Evolutionary conservation across 2,888 invertebrate species (phyloP), one percentile per base, ranked within the genome.

Genomic region (Steinernema hermaphroditum): DNA sequence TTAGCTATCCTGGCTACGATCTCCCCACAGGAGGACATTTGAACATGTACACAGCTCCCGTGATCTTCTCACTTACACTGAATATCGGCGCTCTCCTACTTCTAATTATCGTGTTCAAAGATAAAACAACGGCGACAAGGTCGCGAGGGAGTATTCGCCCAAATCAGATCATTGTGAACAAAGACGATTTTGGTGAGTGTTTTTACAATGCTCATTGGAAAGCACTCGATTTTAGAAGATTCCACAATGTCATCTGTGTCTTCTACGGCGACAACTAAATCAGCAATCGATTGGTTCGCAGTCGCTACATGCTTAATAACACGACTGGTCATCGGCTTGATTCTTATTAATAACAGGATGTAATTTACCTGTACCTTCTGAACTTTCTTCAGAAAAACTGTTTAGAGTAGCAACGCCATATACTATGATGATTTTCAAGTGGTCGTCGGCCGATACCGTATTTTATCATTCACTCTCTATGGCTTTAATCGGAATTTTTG

Each of bases 341-440:
- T 54, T 8, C 41, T 74, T 22, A 46, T 74, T n/a, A 32, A 44
- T 24, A 68, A 54, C 57, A 72, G 44, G 29, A 34, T 74, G 74
- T 70, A 54, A 70, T 41, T 22, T 6, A 37, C 37, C 16, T 22
- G n/a, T 69, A 8, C 69, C 34, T 22, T 27, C 29, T 68, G 19
- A 22, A n/a, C 8, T 9, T 41, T 41, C 8, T 41, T 9, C 8
- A 41, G 14, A 14, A 41, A 8, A 8, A 41, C 9, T 41, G 8
- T 71, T 29, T 43, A 74, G 74, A 22, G 50, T 74, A 0, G 43
- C 32, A 14, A 68, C 72, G 19, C 81, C 78, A 1, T 78, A 78
- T 57, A 68, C 69, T 14, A 78, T 79, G 79, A 75, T 74, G 27
- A 79, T 71, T n/a, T 78, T 81, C 77, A 62, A 74, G 24, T 82